These are phyloP conservation scores for Amaurobius ferox DNA, from an alignment of 2,888 invertebrate species.

Conservation along the genomic window DNA sequence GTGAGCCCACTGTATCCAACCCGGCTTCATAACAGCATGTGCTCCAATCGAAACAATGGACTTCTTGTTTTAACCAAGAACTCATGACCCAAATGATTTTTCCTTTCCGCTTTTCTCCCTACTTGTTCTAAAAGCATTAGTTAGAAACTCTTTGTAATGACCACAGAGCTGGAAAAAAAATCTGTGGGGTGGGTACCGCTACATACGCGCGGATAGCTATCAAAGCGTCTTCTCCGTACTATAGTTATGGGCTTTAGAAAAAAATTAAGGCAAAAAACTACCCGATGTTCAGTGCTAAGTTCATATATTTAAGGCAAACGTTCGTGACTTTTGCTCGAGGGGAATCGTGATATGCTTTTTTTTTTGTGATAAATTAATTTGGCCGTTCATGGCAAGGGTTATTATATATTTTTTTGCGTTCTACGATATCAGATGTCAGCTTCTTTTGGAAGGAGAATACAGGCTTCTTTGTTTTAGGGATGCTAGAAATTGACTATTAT, in stretches of 20 bases:
- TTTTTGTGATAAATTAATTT: constrained; percentile 37
- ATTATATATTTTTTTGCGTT: constrained; percentile 20
- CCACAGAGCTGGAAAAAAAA: constrained; percentile 25
- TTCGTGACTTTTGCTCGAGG: background rate
- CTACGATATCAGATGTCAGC: background rate
- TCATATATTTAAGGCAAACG: constrained; percentile 15
- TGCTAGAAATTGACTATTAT: background rate
- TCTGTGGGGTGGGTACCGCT: background rate
- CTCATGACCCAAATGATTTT: constrained; percentile 43
- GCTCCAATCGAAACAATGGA: constrained; percentile 40
- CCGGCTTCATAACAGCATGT: constrained; percentile 1
- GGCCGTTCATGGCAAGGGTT: constrained; percentile 50
- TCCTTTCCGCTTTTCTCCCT: constrained; percentile 21
- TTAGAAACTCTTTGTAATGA: constrained; percentile 35
- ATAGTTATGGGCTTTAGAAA: constrained; percentile 28
- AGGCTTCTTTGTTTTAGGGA: background rate
- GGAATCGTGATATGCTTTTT: constrained; percentile 45
- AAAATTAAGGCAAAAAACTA: constrained; percentile 31
- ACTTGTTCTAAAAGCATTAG: constrained; percentile 36
- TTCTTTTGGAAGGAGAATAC: background rate
- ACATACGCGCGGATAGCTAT: constrained; percentile 29
- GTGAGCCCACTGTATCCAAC: too few relatives aligned
- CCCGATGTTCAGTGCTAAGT: constrained; percentile 30
- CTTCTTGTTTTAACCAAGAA: constrained; percentile 23
- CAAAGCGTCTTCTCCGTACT: background rate